Evolutionary conservation across 2,888 invertebrate species (phyloP).

Genomic region (Drosophila prostipennis): DNA sequence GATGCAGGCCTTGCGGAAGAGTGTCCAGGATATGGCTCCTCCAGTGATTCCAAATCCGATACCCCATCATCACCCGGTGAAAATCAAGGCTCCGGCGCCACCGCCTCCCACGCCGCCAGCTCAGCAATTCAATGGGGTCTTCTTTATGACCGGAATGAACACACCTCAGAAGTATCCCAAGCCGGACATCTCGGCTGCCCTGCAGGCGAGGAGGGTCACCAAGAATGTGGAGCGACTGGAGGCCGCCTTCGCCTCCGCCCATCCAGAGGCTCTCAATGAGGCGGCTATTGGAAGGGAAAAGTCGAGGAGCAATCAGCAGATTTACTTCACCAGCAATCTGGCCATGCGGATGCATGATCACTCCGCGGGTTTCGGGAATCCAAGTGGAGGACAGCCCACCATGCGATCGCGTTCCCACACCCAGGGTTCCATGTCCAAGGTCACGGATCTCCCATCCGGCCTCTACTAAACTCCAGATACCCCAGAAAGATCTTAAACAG

Average conservation of each 20-base stretch:
- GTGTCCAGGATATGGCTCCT: constrained; percentile 49
- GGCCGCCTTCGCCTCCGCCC: constrained; percentile 78
- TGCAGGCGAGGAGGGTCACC: constrained; percentile 87
- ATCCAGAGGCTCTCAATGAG: constrained; percentile 86
- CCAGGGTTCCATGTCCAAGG: constrained; percentile 87
- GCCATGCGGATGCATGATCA: constrained; percentile 74
- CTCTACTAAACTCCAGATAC: constrained; percentile 85
- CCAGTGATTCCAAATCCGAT: constrained; percentile 19
- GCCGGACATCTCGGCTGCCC: constrained; percentile 85
- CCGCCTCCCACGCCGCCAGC: constrained; percentile 80
- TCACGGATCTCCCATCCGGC: constrained; percentile 90
- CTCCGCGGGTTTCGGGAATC: constrained; percentile 85
- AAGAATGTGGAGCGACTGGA: constrained; percentile 93
- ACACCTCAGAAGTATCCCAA: constrained; percentile 84
- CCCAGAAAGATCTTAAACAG: constrained; percentile 22
- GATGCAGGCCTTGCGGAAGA: constrained; percentile 82
- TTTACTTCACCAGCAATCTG: constrained; percentile 83
- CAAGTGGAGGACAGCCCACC: constrained; percentile 86
- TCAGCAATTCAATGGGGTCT: constrained; percentile 86
- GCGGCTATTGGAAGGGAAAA: constrained; percentile 87
- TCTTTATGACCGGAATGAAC: constrained; percentile 86
- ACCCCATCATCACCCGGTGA: constrained; percentile 26
- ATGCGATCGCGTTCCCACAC: constrained; percentile 83
- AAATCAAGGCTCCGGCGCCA: constrained; percentile 39
- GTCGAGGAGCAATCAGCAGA: constrained; percentile 82